Base-by-base conservation (phyloP, 2,113 vertebrate genomes). In the Heterocephalus glaber region DNA sequence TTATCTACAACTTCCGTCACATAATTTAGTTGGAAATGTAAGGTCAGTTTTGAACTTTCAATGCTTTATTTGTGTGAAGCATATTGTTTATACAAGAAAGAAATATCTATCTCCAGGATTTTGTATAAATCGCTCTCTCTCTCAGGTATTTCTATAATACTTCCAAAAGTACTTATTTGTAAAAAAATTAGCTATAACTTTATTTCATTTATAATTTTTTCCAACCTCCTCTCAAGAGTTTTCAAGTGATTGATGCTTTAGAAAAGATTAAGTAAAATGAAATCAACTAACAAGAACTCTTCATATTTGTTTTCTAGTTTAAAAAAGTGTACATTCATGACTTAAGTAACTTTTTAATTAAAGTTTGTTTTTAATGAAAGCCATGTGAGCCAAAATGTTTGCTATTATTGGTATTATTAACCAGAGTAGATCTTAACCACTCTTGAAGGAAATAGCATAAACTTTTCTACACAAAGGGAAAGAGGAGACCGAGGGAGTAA, bases 321-420 rank as follows among this genome's bases (percentile, higher is more conserved):
- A 93, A 33, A 35, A 85, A 28, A 76, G 58, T 33, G 86, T 89
- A 66, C 26, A 87, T n/a, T 86, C 47, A 12, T 58, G 60, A 17
- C 76, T 93, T 90, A 12, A 90, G 26, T 14, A 47, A 14, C 3
- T 77, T 92, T 95, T 89, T 92, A 58, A 84, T 95, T 95, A 93
- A 96, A 96, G 3, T 9, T 86, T 92, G 54, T 12, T 89, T 94
- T 93, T 92, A 10, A 88, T 97, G 93, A 83, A 92, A 97, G 44
- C 9, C n/a, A 30, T 4, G 5, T 11, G 1, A 97, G 65, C 68
- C 7, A 61, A 2, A 8, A 56, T 88, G 38, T 83, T 97, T 97
- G 38, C 41, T 92, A 86, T 41, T 94, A 66, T 88, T 92, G 95
- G 35, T 44, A n/a, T 86, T 96, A 95, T 2, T 82, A 90, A 47